These are phyloP conservation scores for Drosophila punjabiensis DNA, from an alignment of 1,140 invertebrate species.

Conservation along the genomic window DNA sequence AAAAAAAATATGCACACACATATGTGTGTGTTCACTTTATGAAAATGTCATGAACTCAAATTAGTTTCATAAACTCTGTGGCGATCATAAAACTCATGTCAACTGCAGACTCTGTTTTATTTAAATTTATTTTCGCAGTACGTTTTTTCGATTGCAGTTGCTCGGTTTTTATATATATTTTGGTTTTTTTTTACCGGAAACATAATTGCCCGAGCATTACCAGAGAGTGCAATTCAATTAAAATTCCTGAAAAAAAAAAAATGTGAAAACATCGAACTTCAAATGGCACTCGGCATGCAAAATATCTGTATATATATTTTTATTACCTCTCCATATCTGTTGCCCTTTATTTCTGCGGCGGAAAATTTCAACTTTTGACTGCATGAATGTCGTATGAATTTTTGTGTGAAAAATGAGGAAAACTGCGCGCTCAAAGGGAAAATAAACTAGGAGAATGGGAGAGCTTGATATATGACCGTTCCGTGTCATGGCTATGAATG, in stretches of 20 bases:
- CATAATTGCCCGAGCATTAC: conserved; percentile 63
- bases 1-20: conserved; percentile 1
- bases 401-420: conserved; percentile 48
- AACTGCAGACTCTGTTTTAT: conserved; percentile 45
- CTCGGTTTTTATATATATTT: conserved; percentile 10
- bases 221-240: conserved; percentile 59
- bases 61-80: conserved; percentile 56
- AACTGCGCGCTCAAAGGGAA: conserved; percentile 15
- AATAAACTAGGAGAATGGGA: conserved; percentile 31
- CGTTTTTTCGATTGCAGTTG: conserved; percentile 12
- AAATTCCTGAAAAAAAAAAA: conserved; percentile 45
- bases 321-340: conserved; percentile 31
- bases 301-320: conserved; percentile 26
- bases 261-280: conserved; percentile 41
- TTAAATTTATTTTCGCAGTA: conserved; percentile 31
- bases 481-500: conserved; percentile 49
- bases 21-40: conserved; percentile 19
- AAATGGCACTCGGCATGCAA: conserved; percentile 44
- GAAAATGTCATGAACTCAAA: conserved; percentile 56
- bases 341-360: conserved; percentile 1
- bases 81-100: conserved; percentile 50
- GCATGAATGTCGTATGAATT: conserved; percentile 37
- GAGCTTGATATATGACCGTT: conserved; percentile 44
- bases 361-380: conserved; percentile 43
- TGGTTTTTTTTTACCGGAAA: conserved; percentile 11